These are phyloP conservation scores for Hypocryptadius cinnamomeus DNA, from an alignment of 2,113 vertebrate species.

Conservation along the genomic window DNA sequence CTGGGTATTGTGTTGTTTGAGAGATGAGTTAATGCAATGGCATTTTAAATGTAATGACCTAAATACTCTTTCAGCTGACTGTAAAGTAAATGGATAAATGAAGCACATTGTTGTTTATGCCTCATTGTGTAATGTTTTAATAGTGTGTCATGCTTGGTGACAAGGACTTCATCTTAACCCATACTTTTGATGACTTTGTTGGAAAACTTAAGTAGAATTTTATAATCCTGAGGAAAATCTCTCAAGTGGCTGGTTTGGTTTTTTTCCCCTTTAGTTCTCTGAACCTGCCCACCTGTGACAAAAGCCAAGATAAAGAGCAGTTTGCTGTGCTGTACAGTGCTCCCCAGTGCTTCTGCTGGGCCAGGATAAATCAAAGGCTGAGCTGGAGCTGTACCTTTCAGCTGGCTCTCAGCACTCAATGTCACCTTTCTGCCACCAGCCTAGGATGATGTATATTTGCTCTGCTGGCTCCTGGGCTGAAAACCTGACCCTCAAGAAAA, in stretches of 20 bases:
- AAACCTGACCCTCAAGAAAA: not conserved
- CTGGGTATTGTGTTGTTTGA: not conserved
- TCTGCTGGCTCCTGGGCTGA: not conserved
- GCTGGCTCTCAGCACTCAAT: not conserved
- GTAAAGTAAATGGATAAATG: slow-evolving; percentile 31
- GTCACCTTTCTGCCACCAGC: not conserved
- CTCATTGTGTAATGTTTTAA: slow-evolving; percentile 43
- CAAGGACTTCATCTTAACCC: not conserved
- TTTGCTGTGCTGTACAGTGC: not conserved
- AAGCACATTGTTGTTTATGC: slow-evolving; percentile 33
- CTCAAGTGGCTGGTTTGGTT: not conserved
- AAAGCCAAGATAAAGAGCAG: not conserved
- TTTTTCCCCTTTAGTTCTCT: not conserved
- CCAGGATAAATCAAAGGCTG: not conserved
- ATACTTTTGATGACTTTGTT: slow-evolving; percentile 4
- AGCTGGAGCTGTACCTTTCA: not conserved
- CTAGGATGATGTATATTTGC: accelerated
- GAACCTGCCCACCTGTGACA: not conserved
- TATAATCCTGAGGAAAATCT: not conserved
- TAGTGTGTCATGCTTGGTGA: slow-evolving; percentile 8
- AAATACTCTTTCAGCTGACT: slow-evolving; percentile 31
- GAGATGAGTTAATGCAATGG: slow-evolving; percentile 21
- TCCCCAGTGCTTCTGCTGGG: not conserved
- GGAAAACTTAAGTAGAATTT: slow-evolving; percentile 14
- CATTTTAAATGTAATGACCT: slow-evolving; percentile 37